Base-by-base conservation (phyloP, 2,888 invertebrate species). In the Torymus tubicola region DNA sequence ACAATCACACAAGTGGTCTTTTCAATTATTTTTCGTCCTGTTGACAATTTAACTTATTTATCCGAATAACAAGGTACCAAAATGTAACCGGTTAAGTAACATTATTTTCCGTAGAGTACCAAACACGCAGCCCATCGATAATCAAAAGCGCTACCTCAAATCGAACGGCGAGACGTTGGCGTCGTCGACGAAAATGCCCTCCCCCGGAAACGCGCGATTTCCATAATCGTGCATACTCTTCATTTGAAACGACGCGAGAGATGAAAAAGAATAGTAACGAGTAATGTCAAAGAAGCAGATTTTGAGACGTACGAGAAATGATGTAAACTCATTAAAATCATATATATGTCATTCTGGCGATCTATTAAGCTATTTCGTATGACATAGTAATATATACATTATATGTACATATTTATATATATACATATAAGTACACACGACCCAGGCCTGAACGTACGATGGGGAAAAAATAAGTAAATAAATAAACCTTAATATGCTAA, bases 121-220 rank as follows among this genome's bases (percentile, higher is more conserved):
- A 61, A 76, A 60, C 57, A 53, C 74, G 77, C 58, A 77, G 52
- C 73, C 72, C 57, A 78, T 81, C 75, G 81, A 84, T 83, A 85
- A 86, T 87, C 85, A 85, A 86, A 85, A 85, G 82, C 84, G 83
- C 85, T 86, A 85, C 84, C 84, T 85, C 84, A 83, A 83, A 65
- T 14, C 76, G 80, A 83, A 83, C 82, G 83, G 50, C 12, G n/a
- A 81, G 70, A 72, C 57, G 60, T 83, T 71, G 42, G 67, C 63
- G 68, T 81, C 72, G 69, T 81, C 81, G 81, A 82, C 83, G 85
- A 84, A 83, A 83, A 84, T 83, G 70, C 78, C 42, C 42, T n/a
- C n/a, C 21, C 81, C 68, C 69, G 82, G 81, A 79, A 82, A 79
- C 82, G 83, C 65, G 83, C 83, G 86, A 85, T 80, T 70, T 78